Evolutionary conservation across 2,888 invertebrate genomes (phyloP).

Genomic region (Drosophila macrospina): DNA sequence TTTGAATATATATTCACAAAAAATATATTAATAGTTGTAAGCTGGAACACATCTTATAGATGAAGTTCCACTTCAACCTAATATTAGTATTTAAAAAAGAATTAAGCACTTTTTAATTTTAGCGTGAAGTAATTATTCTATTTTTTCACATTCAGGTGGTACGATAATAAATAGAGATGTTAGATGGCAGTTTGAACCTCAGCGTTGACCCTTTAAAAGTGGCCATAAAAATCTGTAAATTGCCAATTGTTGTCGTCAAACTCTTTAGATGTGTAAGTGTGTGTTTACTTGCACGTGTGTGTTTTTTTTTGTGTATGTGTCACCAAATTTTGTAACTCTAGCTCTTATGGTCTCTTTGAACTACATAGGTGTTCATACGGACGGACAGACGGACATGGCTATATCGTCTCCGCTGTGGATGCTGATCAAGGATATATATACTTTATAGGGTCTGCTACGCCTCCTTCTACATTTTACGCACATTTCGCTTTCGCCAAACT

Average conservation of each 20-base stretch:
- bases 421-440: too few relatives aligned
- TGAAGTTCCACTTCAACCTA: not conserved
- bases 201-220: slow-evolving; percentile 2
- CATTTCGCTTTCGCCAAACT: too few relatives aligned
- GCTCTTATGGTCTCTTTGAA: too few relatives aligned
- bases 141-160: not conserved
- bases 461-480: too few relatives aligned
- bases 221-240: slow-evolving; percentile 16
- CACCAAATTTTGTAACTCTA: too few relatives aligned
- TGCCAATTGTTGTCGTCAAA: slow-evolving; percentile 30
- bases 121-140: not conserved
- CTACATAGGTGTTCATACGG: too few relatives aligned
- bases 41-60: not conserved
- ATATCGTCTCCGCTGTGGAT: too few relatives aligned
- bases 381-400: too few relatives aligned
- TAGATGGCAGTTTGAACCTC: slow-evolving; percentile 10
- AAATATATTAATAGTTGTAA: not conserved
- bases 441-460: too few relatives aligned
- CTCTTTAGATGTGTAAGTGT: not conserved
- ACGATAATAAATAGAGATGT: slow-evolving; percentile 2
- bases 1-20: not conserved
- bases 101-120: not conserved
- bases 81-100: too few relatives aligned
- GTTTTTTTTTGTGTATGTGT: too few relatives aligned
- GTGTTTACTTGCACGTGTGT: too few relatives aligned